These are phyloP conservation scores for Thyatira batis DNA, from an alignment of 2,888 invertebrate species.

Conservation along the genomic window DNA sequence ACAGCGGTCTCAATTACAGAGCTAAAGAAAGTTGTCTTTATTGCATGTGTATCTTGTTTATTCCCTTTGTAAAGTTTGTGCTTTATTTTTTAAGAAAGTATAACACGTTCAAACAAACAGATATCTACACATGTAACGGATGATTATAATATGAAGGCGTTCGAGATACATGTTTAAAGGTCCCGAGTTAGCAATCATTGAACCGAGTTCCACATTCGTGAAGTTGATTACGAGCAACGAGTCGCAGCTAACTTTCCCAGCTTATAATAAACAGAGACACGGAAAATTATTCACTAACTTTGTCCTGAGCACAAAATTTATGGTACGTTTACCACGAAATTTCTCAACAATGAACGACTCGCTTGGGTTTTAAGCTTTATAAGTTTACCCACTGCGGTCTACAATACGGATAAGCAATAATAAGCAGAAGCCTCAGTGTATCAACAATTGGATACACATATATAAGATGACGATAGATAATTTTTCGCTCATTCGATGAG, in stretches of 20 bases:
- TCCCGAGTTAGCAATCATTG: constrained; percentile 44
- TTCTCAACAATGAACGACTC: constrained; percentile 76
- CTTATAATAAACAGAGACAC: constrained; percentile 80
- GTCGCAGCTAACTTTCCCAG: constrained; percentile 66
- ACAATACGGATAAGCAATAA: constrained; percentile 53
- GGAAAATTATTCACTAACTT: constrained; percentile 80
- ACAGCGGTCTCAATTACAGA: constrained; percentile 62
- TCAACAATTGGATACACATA: constrained; percentile 13
- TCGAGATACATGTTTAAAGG: background rate
- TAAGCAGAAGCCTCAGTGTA: constrained; percentile 18
- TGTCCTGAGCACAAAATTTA: constrained; percentile 73
- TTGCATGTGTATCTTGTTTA: constrained; percentile 51
- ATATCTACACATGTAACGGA: background rate
- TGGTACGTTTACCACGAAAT: constrained; percentile 77
- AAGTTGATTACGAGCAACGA: constrained; percentile 68
- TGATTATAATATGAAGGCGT: background rate
- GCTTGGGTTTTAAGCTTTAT: constrained; percentile 69
- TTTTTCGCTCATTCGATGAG: no score
- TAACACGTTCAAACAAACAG: background rate
- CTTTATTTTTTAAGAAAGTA: background rate
- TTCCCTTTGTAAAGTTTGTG: constrained; percentile 30
- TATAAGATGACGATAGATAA: no score
- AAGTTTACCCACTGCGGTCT: constrained; percentile 59
- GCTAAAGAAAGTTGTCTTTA: constrained; percentile 54
- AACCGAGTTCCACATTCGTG: constrained; percentile 56